Evolutionary conservation across 2,113 vertebrate genomes (phyloP), one percentile per base, ranked within the genome.

Genomic region (Loxodonta africana): DNA sequence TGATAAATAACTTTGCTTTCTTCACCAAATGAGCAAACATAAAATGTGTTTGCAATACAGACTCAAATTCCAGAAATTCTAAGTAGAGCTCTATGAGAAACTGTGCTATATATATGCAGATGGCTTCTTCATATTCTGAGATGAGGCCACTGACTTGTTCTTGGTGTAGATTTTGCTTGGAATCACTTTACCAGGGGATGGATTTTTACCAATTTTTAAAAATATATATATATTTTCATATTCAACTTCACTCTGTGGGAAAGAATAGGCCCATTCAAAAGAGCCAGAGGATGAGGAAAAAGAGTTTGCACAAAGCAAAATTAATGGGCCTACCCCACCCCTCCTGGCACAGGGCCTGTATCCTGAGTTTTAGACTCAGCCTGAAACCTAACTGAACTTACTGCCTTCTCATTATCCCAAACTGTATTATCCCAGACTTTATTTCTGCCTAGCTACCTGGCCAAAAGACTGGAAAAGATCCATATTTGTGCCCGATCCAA

Each of bases 261-360:
- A 82, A 21, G 30, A 74, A 28, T n/a, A 78, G 26, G 6, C 4
- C 7, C 48, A 7, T 81, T 62, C 44, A 33, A 83, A 25, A 83
- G 46, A 62, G 26, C 37, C 28, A 30, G 9, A 10, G 2, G 11
- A 57, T 73, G 5, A 10, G 1, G 14, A 15, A 82, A 71, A 41
- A 2, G 8, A 78, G 26, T 53, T 63, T 73, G 33, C 4, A 84
- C 44, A 76, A 23, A 86, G 15, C 6, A 8, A 46, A 51, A 23
- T 91, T 6, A 44, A 14, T 67, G 14, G 48, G 7, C 65, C 8
- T 8, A 1, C 7, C 53, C 1, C 1, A 26, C 6, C 81, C 5
- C 28, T 14, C 2, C 0, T 14, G 37, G 0, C 0, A 17, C 9
- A 0, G 26, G 44, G 0, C 0, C 15, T 69, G 33, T 2, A 23